Evolutionary conservation across 2,888 invertebrate species (phyloP).

Genomic region (Argynnis bischoffii): DNA sequence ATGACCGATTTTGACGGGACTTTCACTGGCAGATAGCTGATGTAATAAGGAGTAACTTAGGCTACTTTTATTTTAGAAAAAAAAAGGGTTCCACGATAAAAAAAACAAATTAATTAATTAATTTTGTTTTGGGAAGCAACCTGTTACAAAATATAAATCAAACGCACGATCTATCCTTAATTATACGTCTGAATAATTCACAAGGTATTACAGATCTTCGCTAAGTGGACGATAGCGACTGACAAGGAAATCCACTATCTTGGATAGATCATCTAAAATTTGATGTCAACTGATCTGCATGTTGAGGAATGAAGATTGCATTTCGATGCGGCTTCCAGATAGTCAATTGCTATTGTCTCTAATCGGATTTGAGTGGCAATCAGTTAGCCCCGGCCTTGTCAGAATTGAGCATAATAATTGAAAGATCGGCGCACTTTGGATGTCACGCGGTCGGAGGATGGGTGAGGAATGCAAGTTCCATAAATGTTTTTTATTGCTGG

Average conservation of each 20-base stretch:
- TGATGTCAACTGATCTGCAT: slow-evolving; percentile 1
- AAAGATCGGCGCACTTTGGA: slow-evolving; percentile 59
- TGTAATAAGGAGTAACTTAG: too few relatives aligned
- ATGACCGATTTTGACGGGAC: too few relatives aligned
- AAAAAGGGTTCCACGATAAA: too few relatives aligned
- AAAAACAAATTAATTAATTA: too few relatives aligned
- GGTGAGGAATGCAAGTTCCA: slow-evolving; percentile 31
- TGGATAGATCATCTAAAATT: neutral
- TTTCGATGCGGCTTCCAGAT: slow-evolving; percentile 30
- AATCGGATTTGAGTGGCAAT: slow-evolving; percentile 60
- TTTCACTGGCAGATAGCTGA: too few relatives aligned
- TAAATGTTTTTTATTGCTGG: slow-evolving; percentile 33
- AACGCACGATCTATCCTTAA: neutral
- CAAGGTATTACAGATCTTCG: neutral
- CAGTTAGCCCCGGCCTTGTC: slow-evolving; percentile 64
- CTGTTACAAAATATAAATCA: slow-evolving; percentile 3
- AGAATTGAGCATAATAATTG: slow-evolving; percentile 75
- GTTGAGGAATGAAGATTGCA: slow-evolving; percentile 25
- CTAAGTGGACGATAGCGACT: neutral
- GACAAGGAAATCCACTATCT: neutral
- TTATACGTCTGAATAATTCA: slow-evolving; percentile 2
- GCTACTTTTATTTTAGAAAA: too few relatives aligned
- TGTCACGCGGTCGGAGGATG: slow-evolving; percentile 47
- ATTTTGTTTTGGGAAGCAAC: too few relatives aligned
- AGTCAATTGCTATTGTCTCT: slow-evolving; percentile 46